Conservation (phyloP, 2,888 invertebrate species). For the Eristalis pertinax region DNA sequence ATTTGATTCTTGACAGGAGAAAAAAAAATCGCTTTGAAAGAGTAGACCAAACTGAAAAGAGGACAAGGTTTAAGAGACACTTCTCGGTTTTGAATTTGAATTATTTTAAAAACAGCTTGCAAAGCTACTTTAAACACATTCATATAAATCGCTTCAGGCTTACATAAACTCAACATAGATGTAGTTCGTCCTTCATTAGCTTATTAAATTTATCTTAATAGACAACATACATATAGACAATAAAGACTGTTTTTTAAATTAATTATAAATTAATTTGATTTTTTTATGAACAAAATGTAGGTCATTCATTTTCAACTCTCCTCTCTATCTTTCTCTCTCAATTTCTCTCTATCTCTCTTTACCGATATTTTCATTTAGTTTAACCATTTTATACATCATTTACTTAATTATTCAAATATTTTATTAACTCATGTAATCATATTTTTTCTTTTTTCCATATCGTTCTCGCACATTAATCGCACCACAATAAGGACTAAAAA, state of each 20-base stretch:
- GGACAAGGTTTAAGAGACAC: background rate
- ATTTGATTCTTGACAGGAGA: background rate
- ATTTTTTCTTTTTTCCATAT: constrained; percentile 73
- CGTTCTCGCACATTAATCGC: constrained; percentile 73
- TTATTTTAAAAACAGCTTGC: background rate
- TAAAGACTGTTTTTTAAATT: background rate
- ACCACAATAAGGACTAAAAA: constrained; percentile 74
- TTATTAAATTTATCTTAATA: background rate
- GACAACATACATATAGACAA: constrained; percentile 7
- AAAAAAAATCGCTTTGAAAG: constrained; percentile 33
- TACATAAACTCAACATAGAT: constrained; percentile 3
- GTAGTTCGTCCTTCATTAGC: background rate
- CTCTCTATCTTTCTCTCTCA: background rate
- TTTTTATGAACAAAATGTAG: background rate
- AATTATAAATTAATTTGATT: background rate
- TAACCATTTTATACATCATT: constrained; percentile 33
- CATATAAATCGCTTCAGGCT: constrained; percentile 1
- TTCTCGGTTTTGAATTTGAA: background rate
- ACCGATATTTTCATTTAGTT: constrained; percentile 30
- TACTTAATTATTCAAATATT: constrained; percentile 59
- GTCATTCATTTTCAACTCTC: constrained; percentile 11
- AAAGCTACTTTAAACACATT: background rate
- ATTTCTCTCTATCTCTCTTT: constrained; percentile 2
- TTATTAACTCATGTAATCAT: constrained; percentile 66
- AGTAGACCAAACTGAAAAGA: constrained; percentile 37